Evolutionary conservation across 2,113 vertebrate genomes (phyloP).

Genomic region (Puma concolor): DNA sequence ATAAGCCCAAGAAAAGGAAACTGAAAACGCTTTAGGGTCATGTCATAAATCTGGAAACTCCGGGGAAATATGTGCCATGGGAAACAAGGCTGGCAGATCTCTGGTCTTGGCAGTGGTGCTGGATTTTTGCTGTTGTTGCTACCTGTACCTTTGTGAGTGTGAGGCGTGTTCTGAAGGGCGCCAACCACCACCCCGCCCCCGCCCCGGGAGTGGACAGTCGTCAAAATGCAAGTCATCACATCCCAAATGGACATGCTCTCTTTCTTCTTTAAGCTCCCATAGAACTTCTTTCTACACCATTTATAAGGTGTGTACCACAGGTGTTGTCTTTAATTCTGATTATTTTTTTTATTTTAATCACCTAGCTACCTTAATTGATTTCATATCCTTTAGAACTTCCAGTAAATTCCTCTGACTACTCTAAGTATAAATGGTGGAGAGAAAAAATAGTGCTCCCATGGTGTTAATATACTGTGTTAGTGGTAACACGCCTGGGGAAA

Average conservation of each 20-base stretch:
- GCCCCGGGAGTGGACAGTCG: background rate
- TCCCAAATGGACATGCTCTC: too few species aligned
- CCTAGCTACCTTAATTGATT: background rate
- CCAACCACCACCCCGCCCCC: background rate
- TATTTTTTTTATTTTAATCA: background rate
- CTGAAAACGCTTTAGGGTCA: background rate
- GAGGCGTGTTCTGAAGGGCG: background rate
- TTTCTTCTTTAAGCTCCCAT: background rate
- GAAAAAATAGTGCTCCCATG: background rate
- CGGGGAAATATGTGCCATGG: background rate
- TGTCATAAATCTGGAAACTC: background rate
- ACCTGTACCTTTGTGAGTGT: background rate
- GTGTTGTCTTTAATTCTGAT: background rate
- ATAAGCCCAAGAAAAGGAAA: constrained; percentile 26
- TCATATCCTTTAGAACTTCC: background rate
- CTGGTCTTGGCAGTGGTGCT: background rate
- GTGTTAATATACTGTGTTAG: background rate
- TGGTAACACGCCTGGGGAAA: background rate
- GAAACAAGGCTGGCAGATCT: background rate
- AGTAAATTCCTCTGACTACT: background rate
- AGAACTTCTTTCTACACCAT: background rate
- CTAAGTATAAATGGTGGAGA: background rate
- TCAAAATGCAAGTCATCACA: background rate
- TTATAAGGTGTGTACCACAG: background rate
- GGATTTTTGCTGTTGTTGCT: background rate